Evolutionary conservation across 1,140 invertebrate genomes (phyloP).

Genomic region (Telenomus remus): DNA sequence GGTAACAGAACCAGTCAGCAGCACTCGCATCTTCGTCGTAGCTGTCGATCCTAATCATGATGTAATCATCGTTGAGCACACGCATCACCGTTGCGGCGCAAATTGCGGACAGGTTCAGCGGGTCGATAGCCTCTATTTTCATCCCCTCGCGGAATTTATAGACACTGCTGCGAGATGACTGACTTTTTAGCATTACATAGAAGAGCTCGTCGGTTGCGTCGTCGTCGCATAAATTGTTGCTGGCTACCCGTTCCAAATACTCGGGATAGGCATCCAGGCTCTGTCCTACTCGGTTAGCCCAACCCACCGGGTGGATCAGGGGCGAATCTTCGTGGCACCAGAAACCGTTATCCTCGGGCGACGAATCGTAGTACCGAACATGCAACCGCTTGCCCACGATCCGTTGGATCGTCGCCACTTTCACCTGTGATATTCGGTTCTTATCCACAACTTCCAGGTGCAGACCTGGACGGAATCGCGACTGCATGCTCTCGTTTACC

Average conservation of each 20-base stretch:
- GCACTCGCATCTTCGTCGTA: conserved; percentile 88
- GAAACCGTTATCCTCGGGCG: conserved; percentile 87
- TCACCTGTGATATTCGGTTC: conserved; percentile 94
- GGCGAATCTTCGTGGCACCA: conserved; percentile 98
- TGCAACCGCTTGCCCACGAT: conserved; percentile 94
- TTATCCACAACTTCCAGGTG: conserved; percentile 97
- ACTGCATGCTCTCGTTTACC: conserved; percentile 86
- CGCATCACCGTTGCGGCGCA: conserved; percentile 97
- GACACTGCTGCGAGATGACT: conserved; percentile 62
- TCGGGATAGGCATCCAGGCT: conserved; percentile 86
- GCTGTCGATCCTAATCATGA: conserved; percentile 96
- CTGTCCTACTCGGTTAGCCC: conserved; percentile 90
- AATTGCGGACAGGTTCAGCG: conserved; percentile 93
- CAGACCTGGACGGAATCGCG: conserved; percentile 87
- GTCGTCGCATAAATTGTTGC: conserved; percentile 78
- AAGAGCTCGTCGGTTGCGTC: conserved; percentile 87
- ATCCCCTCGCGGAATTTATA: conserved; percentile 88
- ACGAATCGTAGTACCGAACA: conserved; percentile 91
- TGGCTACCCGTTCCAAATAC: conserved; percentile 82
- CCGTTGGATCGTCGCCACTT: conserved; percentile 91
- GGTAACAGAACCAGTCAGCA: conserved; percentile 98
- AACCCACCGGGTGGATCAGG: conserved; percentile 95
- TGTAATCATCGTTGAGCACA: conserved; percentile 91
- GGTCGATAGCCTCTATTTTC: conserved; percentile 98
- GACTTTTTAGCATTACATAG: conserved; percentile 74